Evolutionary conservation across 1,140 invertebrate species (phyloP).

Genomic region (Monochamus saltuarius): DNA sequence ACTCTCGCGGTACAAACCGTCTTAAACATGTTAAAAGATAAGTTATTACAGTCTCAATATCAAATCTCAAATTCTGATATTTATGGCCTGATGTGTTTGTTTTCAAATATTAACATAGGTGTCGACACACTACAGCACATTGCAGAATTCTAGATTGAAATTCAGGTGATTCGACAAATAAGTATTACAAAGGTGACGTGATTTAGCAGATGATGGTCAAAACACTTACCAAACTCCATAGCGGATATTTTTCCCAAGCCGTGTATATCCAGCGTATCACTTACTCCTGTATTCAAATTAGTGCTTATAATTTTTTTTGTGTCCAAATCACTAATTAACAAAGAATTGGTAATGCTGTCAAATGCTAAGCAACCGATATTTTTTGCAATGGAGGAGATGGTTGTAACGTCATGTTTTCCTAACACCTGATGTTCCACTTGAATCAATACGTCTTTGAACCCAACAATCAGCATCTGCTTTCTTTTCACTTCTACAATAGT

Average conservation of each 20-base stretch:
- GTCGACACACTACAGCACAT: no score
- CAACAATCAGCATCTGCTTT: slow-evolving; percentile 51
- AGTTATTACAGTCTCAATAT: no score
- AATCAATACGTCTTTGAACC: slow-evolving; percentile 48
- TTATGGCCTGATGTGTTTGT: no score
- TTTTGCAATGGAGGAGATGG: slow-evolving; percentile 50
- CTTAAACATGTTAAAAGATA: no score
- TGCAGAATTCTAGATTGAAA: no score
- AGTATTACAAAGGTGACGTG: no score
- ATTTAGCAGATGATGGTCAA: no score
- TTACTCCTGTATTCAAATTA: slow-evolving; percentile 48
- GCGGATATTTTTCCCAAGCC: slow-evolving; percentile 59
- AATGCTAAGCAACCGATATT: slow-evolving; percentile 51
- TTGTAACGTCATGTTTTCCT: slow-evolving; percentile 51
- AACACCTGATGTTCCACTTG: slow-evolving; percentile 55
- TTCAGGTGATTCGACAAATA: no score
- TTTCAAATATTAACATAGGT: no score
- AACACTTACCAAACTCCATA: slow-evolving; percentile 62
- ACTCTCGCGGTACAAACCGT: no score
- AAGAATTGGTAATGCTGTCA: slow-evolving; percentile 51
- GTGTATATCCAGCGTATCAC: slow-evolving; percentile 49
- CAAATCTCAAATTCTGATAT: no score
- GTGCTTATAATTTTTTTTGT: slow-evolving; percentile 51
- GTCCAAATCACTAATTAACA: slow-evolving; percentile 59
- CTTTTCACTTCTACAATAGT: slow-evolving; percentile 39